Base-by-base conservation (phyloP, 2,797 vertebrate species). In the Myotis myotis region DNA sequence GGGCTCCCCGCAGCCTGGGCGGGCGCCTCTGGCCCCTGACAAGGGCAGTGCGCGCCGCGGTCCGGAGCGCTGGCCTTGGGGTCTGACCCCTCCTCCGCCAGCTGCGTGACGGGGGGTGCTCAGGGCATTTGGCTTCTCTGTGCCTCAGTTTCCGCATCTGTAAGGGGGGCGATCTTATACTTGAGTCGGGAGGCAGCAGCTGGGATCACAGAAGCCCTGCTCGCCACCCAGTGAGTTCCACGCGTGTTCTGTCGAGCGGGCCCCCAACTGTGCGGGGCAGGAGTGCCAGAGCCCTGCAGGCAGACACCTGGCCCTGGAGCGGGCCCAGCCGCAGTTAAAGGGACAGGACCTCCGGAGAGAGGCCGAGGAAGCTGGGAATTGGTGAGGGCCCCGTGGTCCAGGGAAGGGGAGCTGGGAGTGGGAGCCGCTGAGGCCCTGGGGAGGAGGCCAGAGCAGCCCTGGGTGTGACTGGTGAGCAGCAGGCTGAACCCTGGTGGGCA, bases 111-210 rank as follows among this genome's bases (percentile, higher is more conserved):
- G 25, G 36, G 30, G 60, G 33, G 36, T 33, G 60, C 22, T 8
- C 23, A 0, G 1, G 38, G 30, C 55, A 1, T 15, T 33, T 10
- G 81, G 20, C 28, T 83, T 47, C 19, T 0, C 23, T 1, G 38
- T 20, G 84, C 90, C 92, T 96, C 80, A 20, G 89, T 87, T 57
- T 76, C 68, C 2, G 11, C 60, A 16, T 64, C 95, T 68, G 84
- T 10, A 15, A 87, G 78, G 68, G 78, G 49, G 28, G n/a, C 7
- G 68, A 47, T 23, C 60, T 30, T 6, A 0, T 23, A 1, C 17
- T 57, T 7, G 90, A 10, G 20, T 38, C 28, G 47, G 13, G 62
- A 72, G 81, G 9, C 53, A 28, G 78, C 16, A 38, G 47, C 2
- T 53, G 64, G n/a, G 44, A 30, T 88, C 51, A 2, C 8, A 1